Evolutionary conservation across 2,797 vertebrate species (phyloP).

Genomic region (Cirrhinus molitorella): DNA sequence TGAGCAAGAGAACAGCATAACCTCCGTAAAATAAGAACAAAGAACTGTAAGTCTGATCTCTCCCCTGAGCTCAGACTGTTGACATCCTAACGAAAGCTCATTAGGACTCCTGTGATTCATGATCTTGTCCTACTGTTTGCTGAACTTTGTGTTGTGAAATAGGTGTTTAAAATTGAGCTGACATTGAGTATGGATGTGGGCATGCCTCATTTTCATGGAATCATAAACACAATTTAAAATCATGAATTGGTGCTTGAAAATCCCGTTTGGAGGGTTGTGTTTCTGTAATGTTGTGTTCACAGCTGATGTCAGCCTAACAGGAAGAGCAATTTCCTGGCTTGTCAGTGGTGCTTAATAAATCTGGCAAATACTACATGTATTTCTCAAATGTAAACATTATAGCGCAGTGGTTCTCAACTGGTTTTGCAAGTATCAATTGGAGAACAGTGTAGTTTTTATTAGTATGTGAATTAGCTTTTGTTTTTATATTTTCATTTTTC

Average conservation of each 20-base stretch:
- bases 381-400: slow-evolving; percentile 16
- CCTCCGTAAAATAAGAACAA: slow-evolving; percentile 35
- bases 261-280: background rate
- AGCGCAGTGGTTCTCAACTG: background rate
- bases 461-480: background rate
- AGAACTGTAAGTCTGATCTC: slow-evolving; percentile 35
- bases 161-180: slow-evolving; percentile 26
- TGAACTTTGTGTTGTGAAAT: slow-evolving; percentile 26
- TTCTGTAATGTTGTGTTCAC: slow-evolving; percentile 1
- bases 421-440: background rate
- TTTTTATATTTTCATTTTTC: too few species aligned
- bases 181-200: slow-evolving; percentile 26
- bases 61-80: background rate
- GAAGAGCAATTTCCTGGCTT: slow-evolving; percentile 20
- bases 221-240: slow-evolving; percentile 20
- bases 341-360: slow-evolving; percentile 5
- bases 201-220: slow-evolving; percentile 17
- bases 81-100: slow-evolving; percentile 30
- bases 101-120: slow-evolving; percentile 26
- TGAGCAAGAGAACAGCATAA: slow-evolving; percentile 39
- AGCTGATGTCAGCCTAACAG: background rate
- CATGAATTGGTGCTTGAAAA: slow-evolving; percentile 9
- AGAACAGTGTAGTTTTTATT: background rate
- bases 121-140: slow-evolving; percentile 23
- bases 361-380: slow-evolving; percentile 17